Evolutionary conservation across 2,888 invertebrate genomes (phyloP).

Genomic region (Odontocerum albicorne): DNA sequence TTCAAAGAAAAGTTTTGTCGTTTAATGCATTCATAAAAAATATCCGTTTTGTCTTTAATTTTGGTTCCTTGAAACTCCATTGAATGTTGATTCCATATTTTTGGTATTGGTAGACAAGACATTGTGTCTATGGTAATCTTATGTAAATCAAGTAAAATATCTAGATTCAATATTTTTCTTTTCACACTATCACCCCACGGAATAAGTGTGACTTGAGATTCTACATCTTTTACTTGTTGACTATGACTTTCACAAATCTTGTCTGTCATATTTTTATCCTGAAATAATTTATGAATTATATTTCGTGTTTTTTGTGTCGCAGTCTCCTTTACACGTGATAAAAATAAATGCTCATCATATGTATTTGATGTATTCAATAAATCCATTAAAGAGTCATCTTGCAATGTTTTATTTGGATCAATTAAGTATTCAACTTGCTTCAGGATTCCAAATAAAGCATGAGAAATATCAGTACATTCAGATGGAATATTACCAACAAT

Average conservation of each 20-base stretch:
- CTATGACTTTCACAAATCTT: conserved; percentile 5
- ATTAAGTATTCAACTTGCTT: conserved; percentile 4
- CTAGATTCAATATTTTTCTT: neutral
- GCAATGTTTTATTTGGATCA: neutral
- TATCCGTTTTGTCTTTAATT: conserved; percentile 1
- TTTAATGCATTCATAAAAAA: conserved; percentile 9
- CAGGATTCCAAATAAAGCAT: conserved; percentile 11
- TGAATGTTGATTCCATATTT: conserved; percentile 6
- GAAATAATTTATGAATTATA: conserved; percentile 6
- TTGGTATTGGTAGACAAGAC: conserved; percentile 10
- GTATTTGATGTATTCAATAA: neutral
- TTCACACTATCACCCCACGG: conserved; percentile 7
- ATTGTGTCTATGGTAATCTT: neutral
- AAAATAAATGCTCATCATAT: neutral
- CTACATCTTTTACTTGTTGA: too few species aligned
- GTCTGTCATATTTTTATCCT: conserved; percentile 3
- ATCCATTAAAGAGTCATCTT: neutral
- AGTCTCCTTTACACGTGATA: neutral
- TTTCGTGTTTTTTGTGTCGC: neutral
- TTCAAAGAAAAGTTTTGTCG: conserved; percentile 7
- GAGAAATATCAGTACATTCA: conserved; percentile 5
- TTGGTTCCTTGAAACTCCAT: neutral
- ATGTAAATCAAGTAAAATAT: neutral
- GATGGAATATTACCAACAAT: conserved; percentile 10
- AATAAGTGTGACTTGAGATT: conserved; percentile 5